Base-by-base conservation (phyloP, 2,888 invertebrate species). In the Eupithecia exiguata region DNA sequence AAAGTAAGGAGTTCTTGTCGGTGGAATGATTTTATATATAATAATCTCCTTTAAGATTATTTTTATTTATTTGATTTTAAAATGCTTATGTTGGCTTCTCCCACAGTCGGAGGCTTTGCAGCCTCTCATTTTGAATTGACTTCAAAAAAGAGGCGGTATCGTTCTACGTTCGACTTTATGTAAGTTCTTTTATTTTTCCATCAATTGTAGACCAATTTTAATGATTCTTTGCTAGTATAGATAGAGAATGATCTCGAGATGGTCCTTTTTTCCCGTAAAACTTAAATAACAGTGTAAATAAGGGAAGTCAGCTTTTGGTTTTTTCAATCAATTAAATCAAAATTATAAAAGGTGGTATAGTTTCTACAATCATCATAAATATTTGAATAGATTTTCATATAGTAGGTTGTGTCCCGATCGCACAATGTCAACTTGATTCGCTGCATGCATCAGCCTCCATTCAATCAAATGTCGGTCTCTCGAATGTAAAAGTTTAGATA, bases 401-500 rank as follows among this genome's bases (percentile, higher is more conserved):
- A 40, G 84, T 84, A 81, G 78, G 78, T 82, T 87, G 84, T 84
- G 82, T 78, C 77, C 83, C 84, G 81, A 79, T 81, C 81, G 82
- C 76, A 87, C 85, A 88, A 87, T 87, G 86, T 89, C 86, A 86
- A 85, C 83, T 87, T 85, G 88, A 88, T 89, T 87, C 86, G 86
- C 82, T 84, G 77, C 81, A 82, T 81, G 78, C 80, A 83, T 81
- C 83, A 82, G 82, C 82, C 84, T 85, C 85, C 83, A 88, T 89
- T 88, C 86, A 88, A 84, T 81, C 82, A 83, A 79, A 84, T 83
- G 83, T 82, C 83, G 85, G 83, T 82, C 80, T 84, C 82, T 84
- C 82, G 81, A 90, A 89, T 88, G 91, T 91, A 92, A 91, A 91
- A 91, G 91, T 91, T 88, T 87, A 87, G 87, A 87, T 90, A 88